Conservation (phyloP, 2,113 vertebrate genomes). For the Narcine bancroftii region DNA sequence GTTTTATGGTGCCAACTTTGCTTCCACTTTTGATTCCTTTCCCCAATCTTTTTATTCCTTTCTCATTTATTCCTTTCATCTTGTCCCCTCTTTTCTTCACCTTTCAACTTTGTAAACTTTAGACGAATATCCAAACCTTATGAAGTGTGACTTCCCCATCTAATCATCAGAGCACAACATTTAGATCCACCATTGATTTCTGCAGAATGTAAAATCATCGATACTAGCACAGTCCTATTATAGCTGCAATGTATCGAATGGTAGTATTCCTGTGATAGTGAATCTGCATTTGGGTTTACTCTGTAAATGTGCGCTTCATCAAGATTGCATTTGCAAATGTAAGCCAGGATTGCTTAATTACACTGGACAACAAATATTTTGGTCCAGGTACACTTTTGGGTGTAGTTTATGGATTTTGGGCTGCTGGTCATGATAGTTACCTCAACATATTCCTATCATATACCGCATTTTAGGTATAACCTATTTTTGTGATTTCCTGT, state of each 20-base stretch:
- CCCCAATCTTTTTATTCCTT: neutral
- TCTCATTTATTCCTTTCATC: neutral
- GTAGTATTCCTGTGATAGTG: neutral
- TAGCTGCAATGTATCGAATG: neutral
- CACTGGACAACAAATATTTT: too few relatives aligned
- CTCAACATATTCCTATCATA: too few relatives aligned
- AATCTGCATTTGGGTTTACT: neutral
- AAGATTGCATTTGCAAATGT: conserved; percentile 2
- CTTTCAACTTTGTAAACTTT: neutral
- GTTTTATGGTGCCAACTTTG: neutral
- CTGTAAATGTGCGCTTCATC: neutral
- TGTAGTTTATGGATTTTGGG: too few relatives aligned
- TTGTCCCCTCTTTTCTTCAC: neutral
- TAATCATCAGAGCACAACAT: too few relatives aligned
- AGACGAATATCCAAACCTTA: neutral
- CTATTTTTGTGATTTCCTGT: too few relatives aligned
- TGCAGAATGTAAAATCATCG: neutral
- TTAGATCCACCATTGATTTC: too few relatives aligned
- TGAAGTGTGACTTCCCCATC: neutral
- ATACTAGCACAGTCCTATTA: neutral
- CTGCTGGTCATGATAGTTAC: too few relatives aligned
- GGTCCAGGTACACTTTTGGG: too few relatives aligned
- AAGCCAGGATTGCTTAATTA: neutral
- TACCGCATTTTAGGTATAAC: too few relatives aligned
- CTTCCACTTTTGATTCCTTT: neutral